Base-by-base conservation (phyloP, 2,888 invertebrate genomes). In the Apodemia hepburni region DNA sequence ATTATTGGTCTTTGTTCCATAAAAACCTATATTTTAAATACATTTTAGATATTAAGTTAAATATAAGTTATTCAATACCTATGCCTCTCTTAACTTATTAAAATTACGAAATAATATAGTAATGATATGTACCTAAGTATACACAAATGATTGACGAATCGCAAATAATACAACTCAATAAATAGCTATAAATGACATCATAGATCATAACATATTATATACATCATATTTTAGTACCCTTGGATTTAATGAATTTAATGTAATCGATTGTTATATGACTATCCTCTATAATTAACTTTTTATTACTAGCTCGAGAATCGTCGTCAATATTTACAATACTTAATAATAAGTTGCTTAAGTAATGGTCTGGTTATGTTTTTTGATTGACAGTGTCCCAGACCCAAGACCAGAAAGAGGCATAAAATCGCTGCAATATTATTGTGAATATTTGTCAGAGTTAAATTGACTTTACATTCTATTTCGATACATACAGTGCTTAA, bases 81-180 rank as follows among this genome's bases (percentile, higher is more conserved):
- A 66, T 54, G 57, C 17, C 61, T 57, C 12, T 42, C 42, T 42
- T 51, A 33, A 51, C 60, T 60, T 63, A 60, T 51, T 63, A 64
- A 67, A 61, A 58, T 64, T 66, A 68, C 51, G 60, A 86, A 83
- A 79, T 70, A 80, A 85, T 82, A 84, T 81, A 42, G 42, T 42
- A 78, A 85, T 90, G 90, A 90, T 90, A 90, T 90, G 90, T 90
- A 83, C 87, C 82, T 86, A 89, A 85, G 83, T 89, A 89, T 88
- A 90, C 87, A 85, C 81, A 88, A 86, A 87, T 79, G 75, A 85
- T 84, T 76, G 83, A 85, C 81, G 81, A 79, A 78, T 76, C 78
- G 87, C 87, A 87, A 89, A 85, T 77, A 77, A 88, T 82, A 85
- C 78, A 85, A 87, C 82, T 77, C 74, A 86, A 85, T 90, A 90